Conservation (phyloP, 2,888 invertebrate genomes). For the Leuctra nigra region DNA sequence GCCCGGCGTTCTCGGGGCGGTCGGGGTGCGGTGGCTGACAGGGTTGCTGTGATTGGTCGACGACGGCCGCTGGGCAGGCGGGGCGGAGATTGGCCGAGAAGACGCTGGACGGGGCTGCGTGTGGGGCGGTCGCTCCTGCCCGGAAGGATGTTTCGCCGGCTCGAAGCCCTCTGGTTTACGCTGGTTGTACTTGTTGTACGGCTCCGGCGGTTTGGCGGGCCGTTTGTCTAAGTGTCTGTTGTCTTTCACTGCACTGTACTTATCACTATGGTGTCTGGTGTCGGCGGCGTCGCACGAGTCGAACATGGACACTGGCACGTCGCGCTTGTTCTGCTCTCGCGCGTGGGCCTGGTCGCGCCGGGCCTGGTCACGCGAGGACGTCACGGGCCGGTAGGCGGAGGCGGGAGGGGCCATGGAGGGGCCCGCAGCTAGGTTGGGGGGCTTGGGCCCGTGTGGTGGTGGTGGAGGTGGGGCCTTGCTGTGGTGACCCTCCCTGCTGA, state of each 20-base stretch:
- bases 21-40: no score
- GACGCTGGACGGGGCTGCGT: conserved; percentile 13
- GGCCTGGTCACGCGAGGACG: conserved; percentile 20
- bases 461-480: conserved; percentile 13
- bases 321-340: conserved; percentile 19
- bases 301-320: conserved; percentile 18
- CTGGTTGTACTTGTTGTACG: conserved; percentile 5
- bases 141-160: conserved; percentile 4
- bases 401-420: neutral
- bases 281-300: conserved; percentile 8
- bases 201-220: no score
- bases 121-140: conserved; percentile 6
- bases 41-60: neutral
- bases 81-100: conserved; percentile 1
- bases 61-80: neutral
- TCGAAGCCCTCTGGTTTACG: conserved; percentile 14
- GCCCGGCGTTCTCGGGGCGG: neutral
- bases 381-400: neutral
- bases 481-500: conserved; percentile 23
- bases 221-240: conserved; percentile 12
- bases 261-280: conserved; percentile 19
- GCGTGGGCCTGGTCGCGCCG: conserved; percentile 23
- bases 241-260: conserved; percentile 12
- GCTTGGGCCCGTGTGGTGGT: conserved; percentile 3
- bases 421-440: neutral